Evolutionary conservation across 2,113 vertebrate genomes (phyloP).

Genomic region (Paradisaea rubra): DNA sequence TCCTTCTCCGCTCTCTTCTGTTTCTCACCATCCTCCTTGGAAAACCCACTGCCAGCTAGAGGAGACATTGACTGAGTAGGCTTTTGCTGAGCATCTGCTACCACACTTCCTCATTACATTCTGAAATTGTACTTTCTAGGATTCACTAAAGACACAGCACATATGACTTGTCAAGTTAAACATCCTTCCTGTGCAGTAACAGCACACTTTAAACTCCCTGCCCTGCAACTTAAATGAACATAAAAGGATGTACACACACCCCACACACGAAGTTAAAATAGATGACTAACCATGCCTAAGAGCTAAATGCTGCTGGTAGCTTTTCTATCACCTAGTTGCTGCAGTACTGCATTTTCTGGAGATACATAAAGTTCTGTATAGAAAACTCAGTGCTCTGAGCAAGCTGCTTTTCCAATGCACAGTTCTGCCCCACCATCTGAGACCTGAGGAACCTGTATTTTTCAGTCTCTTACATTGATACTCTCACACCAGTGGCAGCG

Average conservation of each 20-base stretch:
- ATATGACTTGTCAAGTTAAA: conserved; percentile 53
- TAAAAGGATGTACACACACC: neutral
- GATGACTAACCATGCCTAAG: neutral
- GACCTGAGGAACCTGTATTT: neutral
- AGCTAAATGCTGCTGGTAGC: neutral
- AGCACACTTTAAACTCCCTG: neutral
- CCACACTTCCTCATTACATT: conserved; percentile 8
- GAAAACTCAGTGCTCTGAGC: neutral
- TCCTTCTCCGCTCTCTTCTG: neutral
- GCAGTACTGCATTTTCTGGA: neutral
- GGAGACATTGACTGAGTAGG: neutral
- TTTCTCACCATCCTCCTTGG: conserved; percentile 21
- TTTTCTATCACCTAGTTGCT: neutral
- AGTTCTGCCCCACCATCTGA: neutral
- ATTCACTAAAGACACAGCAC: conserved; percentile 11
- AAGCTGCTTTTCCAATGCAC: neutral
- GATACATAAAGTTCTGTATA: neutral
- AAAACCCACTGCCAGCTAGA: conserved; percentile 23
- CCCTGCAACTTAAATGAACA: conserved; percentile 27
- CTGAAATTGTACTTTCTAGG: conserved; percentile 36
- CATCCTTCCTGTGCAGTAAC: conserved; percentile 29
- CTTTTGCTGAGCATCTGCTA: conserved; percentile 43
- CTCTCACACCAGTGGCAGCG: neutral
- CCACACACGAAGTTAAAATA: neutral
- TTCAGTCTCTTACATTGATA: neutral